Percentiles rank a stretch among this genome's conserved stretches.
Evolutionary conservation across 2,888 invertebrate species (phyloP).

Genomic region (Microdon myrmicae): DNA sequence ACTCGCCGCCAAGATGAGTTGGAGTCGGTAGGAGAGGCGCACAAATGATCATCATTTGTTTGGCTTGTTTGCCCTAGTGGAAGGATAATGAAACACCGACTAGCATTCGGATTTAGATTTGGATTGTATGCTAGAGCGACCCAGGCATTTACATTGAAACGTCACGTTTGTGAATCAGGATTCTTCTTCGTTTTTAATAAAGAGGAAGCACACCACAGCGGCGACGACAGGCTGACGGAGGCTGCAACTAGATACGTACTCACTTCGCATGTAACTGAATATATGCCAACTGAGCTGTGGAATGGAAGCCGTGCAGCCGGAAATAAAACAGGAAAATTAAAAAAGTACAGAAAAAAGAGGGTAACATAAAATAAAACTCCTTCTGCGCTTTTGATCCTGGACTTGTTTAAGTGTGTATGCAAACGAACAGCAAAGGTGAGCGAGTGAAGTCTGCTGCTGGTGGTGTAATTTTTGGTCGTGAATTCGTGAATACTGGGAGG

Average conservation of each 20-base stretch:
- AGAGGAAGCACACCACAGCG: slow-evolving; percentile 23
- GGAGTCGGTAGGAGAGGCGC: slow-evolving; percentile 17
- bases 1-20: slow-evolving; percentile 47
- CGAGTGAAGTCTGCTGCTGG: slow-evolving; percentile 30
- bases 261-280: slow-evolving; percentile 33
- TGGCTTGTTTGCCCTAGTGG: slow-evolving; percentile 41
- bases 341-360: slow-evolving; percentile 25
- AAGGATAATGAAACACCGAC: slow-evolving; percentile 47
- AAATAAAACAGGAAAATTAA: slow-evolving; percentile 53
- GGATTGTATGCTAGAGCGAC: slow-evolving; percentile 26
- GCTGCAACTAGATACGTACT: slow-evolving; percentile 11
- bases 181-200: slow-evolving; percentile 20
- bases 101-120: no score
- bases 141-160: slow-evolving; percentile 40
- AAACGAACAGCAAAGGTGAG: slow-evolving; percentile 27
- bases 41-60: slow-evolving; percentile 49
- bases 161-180: slow-evolving; percentile 27
- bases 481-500: slow-evolving; percentile 30
- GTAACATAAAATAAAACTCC: slow-evolving; percentile 26
- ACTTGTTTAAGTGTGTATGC: slow-evolving; percentile 4
- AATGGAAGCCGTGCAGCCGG: slow-evolving; percentile 46
- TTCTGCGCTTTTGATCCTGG: no score
- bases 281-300: slow-evolving; percentile 50
- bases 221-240: slow-evolving; percentile 2
- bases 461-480: slow-evolving; percentile 15